phyloP scores from a whole-genome alignment of 2,797 vertebrate species.

The Moxostoma hubbsi region DNA sequence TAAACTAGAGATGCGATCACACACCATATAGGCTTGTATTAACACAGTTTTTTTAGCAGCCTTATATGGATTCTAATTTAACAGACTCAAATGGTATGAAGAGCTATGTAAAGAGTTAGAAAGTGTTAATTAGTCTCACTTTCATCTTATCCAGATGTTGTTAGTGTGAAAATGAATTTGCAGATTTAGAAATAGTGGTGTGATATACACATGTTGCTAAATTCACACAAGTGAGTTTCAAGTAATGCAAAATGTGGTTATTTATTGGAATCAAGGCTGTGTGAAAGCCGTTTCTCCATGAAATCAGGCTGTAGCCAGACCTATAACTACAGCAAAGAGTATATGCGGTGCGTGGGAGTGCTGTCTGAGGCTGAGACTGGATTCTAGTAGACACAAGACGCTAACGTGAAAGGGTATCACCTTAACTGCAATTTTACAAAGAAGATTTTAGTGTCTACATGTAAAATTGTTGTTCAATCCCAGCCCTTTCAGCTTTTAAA shows the following conservation, averaged over 20 bases:
- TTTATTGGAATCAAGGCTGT: conserved; percentile 29
- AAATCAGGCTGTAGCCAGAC: no score
- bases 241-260: conserved; percentile 21
- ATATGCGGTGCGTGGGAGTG: no score
- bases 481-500: conserved; percentile 6
- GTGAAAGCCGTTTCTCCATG: background rate
- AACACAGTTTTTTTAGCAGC: conserved; percentile 2
- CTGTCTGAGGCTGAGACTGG: background rate
- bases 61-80: conserved; percentile 25
- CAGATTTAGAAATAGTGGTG: conserved; percentile 33
- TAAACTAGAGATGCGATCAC: background rate
- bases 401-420: background rate
- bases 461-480: conserved; percentile 4
- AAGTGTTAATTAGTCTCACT: conserved; percentile 43
- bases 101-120: conserved; percentile 5
- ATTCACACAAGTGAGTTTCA: conserved; percentile 33
- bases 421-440: no score
- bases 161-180: conserved; percentile 30
- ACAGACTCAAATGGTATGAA: background rate
- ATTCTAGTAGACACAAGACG: background rate
- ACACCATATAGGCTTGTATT: background rate
- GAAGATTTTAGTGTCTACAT: no score
- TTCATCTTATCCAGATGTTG: conserved; percentile 9
- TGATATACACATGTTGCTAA: conserved; percentile 11
- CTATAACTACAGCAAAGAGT: no score